Percentiles rank a stretch among this genome's conserved stretches.
phyloP scores from a whole-genome alignment of 2,888 invertebrate genomes.

The Proisotoma minuta region DNA sequence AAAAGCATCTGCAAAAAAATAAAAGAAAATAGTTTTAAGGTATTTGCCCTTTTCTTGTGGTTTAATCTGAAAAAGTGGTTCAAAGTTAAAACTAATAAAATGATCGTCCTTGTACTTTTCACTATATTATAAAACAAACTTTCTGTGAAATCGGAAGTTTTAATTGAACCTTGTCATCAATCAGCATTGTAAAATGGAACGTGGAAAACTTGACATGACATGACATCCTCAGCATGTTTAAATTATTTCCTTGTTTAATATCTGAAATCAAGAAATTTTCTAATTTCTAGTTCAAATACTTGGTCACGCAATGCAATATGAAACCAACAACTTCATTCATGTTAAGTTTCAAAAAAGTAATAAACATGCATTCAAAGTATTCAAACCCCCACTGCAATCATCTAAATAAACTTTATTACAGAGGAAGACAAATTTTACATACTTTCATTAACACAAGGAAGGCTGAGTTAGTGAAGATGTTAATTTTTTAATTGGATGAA shows the following conservation, averaged over 20 bases:
- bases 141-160: not conserved
- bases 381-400: too few relatives aligned
- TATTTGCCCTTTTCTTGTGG: not conserved
- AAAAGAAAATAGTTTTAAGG: not conserved
- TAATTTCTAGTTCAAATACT: not conserved
- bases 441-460: too few relatives aligned
- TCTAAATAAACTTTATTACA: too few relatives aligned
- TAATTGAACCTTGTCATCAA: not conserved
- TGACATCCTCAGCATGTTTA: not conserved
- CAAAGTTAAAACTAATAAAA: not conserved
- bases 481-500: not conserved
- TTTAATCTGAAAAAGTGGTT: not conserved
- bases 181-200: not conserved
- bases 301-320: not conserved
- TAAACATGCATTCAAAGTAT: too few relatives aligned
- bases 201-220: not conserved
- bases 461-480: not conserved
- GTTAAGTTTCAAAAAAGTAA: too few relatives aligned
- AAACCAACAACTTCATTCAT: too few relatives aligned
- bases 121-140: not conserved
- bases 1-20: slow-evolving; percentile 3
- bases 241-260: not conserved
- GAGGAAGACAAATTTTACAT: too few relatives aligned
- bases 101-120: not conserved
- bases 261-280: not conserved